A percentile compares a stretch with the other conserved stretches of the same genome.
These are phyloP conservation scores for Artemia sinica DNA, from an alignment of 2,888 invertebrate genomes.

Conservation along the genomic window DNA sequence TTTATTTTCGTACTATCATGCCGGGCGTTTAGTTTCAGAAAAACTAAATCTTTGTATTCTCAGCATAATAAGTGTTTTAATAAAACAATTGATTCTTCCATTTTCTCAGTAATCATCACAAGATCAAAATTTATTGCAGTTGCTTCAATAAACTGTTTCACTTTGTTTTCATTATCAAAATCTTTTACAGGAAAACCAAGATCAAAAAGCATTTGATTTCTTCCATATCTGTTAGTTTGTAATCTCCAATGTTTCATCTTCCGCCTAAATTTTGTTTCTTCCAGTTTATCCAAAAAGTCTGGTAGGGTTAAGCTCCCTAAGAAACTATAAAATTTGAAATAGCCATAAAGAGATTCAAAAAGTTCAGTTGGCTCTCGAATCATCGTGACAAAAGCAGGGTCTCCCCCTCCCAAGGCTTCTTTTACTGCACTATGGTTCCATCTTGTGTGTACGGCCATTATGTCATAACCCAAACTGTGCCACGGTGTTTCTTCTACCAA, in stretches of 20 bases:
- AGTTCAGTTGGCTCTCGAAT: too few relatives aligned
- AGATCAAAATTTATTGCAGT: neutral
- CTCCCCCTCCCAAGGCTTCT: too few relatives aligned
- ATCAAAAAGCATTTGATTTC: neutral
- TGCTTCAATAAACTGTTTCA: neutral
- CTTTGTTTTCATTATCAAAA: neutral
- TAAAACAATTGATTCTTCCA: conserved; percentile 24
- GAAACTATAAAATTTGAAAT: too few relatives aligned
- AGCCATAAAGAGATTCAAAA: too few relatives aligned
- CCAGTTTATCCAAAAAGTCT: too few relatives aligned
- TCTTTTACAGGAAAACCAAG: neutral
- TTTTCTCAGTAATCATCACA: conserved; percentile 24
- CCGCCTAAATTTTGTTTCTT: too few relatives aligned
- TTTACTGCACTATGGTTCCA: too few relatives aligned
- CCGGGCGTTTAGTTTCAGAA: conserved; percentile 19
- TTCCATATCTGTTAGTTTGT: neutral
- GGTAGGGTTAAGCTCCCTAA: too few relatives aligned
- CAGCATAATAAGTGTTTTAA: conserved; percentile 23
- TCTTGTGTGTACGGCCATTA: too few relatives aligned
- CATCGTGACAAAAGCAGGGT: too few relatives aligned
- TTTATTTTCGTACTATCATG: neutral
- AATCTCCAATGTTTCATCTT: neutral
- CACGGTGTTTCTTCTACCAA: too few relatives aligned
- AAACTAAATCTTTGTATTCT: conserved; percentile 21
- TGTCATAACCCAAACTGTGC: too few relatives aligned